These are phyloP conservation scores for Rhizoglyphus robini DNA, from an alignment of 1,140 invertebrate genomes.

Conservation along the genomic window DNA sequence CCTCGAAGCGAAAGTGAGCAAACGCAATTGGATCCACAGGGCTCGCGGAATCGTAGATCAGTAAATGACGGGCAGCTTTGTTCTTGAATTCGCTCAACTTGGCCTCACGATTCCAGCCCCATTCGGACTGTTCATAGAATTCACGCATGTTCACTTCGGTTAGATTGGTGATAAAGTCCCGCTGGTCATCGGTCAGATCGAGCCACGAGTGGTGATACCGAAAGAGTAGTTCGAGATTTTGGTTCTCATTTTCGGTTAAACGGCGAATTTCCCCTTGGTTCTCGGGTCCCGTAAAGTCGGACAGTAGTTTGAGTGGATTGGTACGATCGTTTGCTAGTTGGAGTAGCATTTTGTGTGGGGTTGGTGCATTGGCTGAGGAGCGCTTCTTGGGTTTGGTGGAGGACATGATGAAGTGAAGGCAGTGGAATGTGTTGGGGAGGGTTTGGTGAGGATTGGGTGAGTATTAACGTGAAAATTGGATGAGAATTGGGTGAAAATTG, in stretches of 20 bases:
- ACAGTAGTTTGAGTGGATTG: not conserved
- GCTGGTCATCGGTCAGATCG: slow-evolving; percentile 14
- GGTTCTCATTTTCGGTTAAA: not conserved
- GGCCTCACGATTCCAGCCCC: slow-evolving; percentile 28
- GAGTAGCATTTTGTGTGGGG: not conserved
- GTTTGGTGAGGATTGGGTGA: no score
- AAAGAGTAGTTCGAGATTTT: slow-evolving; percentile 8
- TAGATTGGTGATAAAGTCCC: slow-evolving; percentile 26
- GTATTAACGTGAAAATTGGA: no score
- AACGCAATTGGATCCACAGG: slow-evolving; percentile 22
- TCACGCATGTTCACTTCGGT: slow-evolving; percentile 27
- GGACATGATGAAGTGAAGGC: no score
- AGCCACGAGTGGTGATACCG: slow-evolving; percentile 13
- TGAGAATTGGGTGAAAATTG: no score
- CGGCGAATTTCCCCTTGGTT: not conserved
- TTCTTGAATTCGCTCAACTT: slow-evolving; percentile 27
- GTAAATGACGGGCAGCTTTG: slow-evolving; percentile 25
- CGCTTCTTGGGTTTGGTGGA: not conserved
- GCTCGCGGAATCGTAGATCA: slow-evolving; percentile 18
- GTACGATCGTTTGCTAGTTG: not conserved
- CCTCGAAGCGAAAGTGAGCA: slow-evolving; percentile 28
- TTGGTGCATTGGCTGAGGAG: not conserved
- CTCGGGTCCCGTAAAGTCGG: not conserved
- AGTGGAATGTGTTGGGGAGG: no score
- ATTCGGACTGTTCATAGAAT: slow-evolving; percentile 26